Base-by-base conservation (phyloP, 2,797 vertebrate genomes). In the Prunella strophiata region DNA sequence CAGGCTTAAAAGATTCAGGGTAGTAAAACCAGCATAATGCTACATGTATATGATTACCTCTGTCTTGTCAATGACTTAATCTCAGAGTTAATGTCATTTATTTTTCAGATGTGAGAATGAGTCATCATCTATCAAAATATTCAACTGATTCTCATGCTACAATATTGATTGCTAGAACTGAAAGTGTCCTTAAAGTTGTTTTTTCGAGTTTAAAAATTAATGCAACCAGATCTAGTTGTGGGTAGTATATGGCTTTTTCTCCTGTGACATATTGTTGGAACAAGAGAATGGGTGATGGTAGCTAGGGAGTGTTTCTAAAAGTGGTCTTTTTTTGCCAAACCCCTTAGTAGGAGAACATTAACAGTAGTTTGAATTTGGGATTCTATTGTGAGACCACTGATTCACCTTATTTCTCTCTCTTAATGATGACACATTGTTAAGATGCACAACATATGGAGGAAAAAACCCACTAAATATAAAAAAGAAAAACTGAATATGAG, bases 21-120 rank as follows among this genome's bases (percentile, higher is more conserved):
- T 91, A 96, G 96, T 96, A 96, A 96, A 96, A 89, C 55, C 51
- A 59, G 57, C 51, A 80, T 85, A 93, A 91, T 92, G 71, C 75
- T 93, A 76, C 85, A 47, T 61, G 77, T 82, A 47, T 78, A 91
- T 58, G 52, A 93, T 94, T 94, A 85, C 84, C 61, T 94, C 71
- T 72, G 57, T 66, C 92, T 91, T 94, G 82, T 80, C 57, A 21
- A 92, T 93, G 83, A 93, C 74, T 93, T 96, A 93, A 89, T 94
- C 79, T 68, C 54, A 66, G 73, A 88, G 75, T 79, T 93, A 82
- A 86, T 94, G 80, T 79, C 29, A 80, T 89, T 94, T 91, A 81
- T 76, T 88, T 94, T 73, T 90, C 75, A 74, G 65, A 86, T 62
- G 30, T 76, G 90, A 88, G 62, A 92, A 93, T 62, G 52, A 72